These are phyloP conservation scores for Lepidurus packardi DNA, from an alignment of 1,140 invertebrate genomes.

Conservation along the genomic window DNA sequence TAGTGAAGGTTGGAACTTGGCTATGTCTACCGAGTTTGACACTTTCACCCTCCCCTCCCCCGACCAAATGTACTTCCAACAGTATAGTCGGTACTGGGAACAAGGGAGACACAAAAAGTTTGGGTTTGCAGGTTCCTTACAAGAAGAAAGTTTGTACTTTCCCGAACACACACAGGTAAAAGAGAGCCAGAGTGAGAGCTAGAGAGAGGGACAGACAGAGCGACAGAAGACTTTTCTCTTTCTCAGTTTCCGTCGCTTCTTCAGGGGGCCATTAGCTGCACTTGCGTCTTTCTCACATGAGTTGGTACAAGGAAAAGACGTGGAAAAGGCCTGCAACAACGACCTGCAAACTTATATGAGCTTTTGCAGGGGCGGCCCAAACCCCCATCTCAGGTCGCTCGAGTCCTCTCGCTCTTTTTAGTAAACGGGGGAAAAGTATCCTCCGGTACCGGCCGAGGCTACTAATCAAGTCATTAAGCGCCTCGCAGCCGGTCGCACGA, in stretches of 20 bases:
- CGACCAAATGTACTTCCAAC: no score
- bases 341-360: constrained; percentile 1
- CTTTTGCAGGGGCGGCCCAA: neutral
- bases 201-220: neutral
- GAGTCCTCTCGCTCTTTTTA: neutral
- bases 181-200: no score
- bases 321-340: neutral
- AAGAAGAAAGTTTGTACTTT: no score
- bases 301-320: neutral
- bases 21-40: no score
- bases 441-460: neutral
- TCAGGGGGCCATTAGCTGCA: neutral
- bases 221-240: constrained; percentile 7
- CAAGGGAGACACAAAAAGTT: no score
- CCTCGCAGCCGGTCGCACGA: neutral
- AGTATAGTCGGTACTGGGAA: no score
- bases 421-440: neutral
- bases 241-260: neutral
- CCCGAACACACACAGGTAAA: no score
- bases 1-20: no score
- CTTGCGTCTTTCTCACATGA: constrained; percentile 14
- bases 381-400: neutral
- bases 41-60: no score
- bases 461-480: constrained; percentile 20
- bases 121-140: no score